A percentile compares a stretch with the other conserved stretches of the same genome.
phyloP scores from a whole-genome alignment of 2,888 invertebrate genomes.

The Tetragonula carbonaria region DNA sequence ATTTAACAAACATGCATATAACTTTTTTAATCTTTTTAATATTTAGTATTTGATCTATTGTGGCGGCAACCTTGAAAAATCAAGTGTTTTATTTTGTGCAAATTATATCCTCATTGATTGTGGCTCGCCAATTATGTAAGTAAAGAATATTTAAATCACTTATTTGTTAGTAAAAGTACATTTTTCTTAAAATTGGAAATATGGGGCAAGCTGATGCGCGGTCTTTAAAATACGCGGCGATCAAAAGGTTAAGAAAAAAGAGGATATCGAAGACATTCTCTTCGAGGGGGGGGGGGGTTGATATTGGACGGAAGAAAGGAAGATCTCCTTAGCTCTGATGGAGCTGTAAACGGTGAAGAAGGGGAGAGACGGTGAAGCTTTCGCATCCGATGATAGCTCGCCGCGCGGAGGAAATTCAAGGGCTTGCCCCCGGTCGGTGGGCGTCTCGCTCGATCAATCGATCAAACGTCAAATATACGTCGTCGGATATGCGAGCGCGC shows the following conservation, averaged over 20 bases:
- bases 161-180: no score
- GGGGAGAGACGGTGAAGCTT: background rate
- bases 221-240: no score
- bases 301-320: background rate
- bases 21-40: no score
- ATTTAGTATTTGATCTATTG: no score
- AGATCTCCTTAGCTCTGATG: background rate
- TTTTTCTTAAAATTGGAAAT: no score
- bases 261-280: background rate
- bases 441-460: conserved; percentile 58
- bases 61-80: no score
- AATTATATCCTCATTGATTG: no score
- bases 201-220: no score
- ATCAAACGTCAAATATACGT: conserved; percentile 67
- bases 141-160: no score
- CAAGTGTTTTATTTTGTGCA: no score
- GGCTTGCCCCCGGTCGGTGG: conserved; percentile 20
- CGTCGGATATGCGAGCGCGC: conserved; percentile 24
- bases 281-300: background rate
- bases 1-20: no score
- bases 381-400: conserved; percentile 6
- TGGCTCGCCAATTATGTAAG: no score
- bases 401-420: conserved; percentile 32
- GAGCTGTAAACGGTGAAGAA: background rate
- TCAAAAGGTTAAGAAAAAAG: background rate